Base-by-base conservation (phyloP, 2,797 vertebrate genomes). In the Catostomus latipinnis region DNA sequence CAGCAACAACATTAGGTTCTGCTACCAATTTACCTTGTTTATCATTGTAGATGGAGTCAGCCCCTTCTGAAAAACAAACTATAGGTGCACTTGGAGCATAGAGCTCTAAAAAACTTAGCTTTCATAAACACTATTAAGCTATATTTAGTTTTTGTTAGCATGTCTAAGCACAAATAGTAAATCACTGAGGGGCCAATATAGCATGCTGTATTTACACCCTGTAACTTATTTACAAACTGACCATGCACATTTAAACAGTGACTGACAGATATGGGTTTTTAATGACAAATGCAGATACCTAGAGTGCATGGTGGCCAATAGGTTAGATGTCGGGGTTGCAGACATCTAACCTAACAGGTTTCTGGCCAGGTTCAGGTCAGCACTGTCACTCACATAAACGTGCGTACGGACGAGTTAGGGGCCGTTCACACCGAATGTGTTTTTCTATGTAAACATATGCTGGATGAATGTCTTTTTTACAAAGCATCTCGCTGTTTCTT, bases 11-110 rank as follows among this genome's bases (percentile, higher is more conserved):
- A 83, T 83, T 86, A 81, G 81, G 87, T 85, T 91, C 92, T 93
- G 93, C 87, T 93, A 92, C 87, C 88, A 92, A 92, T 93, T 91
- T 88, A 63, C 56, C 74, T 84, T 93, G 91, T 93, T 93, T 90
- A 92, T 90, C 90, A 86, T 87, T 72, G 85, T 1, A 52, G 86
- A 83, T 83, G 78, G 87, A 88, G 86, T 84, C 81, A 83, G 82
- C 86, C 88, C 88, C 87, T 89, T 85, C 84, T 80, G 84, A 86
- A 85, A 89, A 92, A 76, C 86, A 84, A 86, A 84, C 14, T 34
- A 13, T n/a, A 16, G 56, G 53, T 61, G 58, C 69, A 56, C 50
- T 16, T 53, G 11, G 18, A 74, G 54, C 67, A 66, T 0, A 46
- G 52, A n/a, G 79, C 71, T 73, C 78, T 80, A 65, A 85, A 18